Evolutionary conservation across 2,797 vertebrate genomes (phyloP).

Genomic region (Coccyzus lansbergi): DNA sequence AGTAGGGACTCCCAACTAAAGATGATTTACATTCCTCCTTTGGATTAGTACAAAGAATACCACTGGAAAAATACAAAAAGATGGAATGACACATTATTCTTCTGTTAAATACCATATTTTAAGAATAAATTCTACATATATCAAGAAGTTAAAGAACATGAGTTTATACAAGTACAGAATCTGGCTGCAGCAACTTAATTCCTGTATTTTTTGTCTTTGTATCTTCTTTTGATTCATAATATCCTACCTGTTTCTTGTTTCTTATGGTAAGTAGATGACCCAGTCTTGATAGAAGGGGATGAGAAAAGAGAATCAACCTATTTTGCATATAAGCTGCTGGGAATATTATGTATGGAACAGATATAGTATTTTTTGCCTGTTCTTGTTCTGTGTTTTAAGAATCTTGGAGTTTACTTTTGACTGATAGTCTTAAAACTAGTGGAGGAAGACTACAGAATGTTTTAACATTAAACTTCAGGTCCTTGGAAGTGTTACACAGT

Average conservation of each 20-base stretch:
- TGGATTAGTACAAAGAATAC: neutral
- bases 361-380: neutral
- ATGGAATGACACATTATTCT: neutral
- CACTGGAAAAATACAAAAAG: neutral
- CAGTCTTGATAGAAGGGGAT: neutral
- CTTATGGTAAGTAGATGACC: neutral
- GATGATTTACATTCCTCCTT: neutral
- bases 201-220: neutral
- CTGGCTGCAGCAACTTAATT: neutral
- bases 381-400: neutral
- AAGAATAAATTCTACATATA: neutral
- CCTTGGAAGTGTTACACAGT: neutral
- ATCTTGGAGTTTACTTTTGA: neutral
- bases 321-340: neutral
- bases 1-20: neutral
- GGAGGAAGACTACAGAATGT: neutral
- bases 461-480: neutral
- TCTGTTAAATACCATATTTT: neutral
- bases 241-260: neutral
- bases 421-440: neutral
- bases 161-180: neutral
- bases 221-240: neutral
- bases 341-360: neutral
- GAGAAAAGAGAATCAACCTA: neutral
- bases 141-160: neutral